Base-by-base conservation (phyloP, 2,888 invertebrate species). In the Perizoma affinitatum region DNA sequence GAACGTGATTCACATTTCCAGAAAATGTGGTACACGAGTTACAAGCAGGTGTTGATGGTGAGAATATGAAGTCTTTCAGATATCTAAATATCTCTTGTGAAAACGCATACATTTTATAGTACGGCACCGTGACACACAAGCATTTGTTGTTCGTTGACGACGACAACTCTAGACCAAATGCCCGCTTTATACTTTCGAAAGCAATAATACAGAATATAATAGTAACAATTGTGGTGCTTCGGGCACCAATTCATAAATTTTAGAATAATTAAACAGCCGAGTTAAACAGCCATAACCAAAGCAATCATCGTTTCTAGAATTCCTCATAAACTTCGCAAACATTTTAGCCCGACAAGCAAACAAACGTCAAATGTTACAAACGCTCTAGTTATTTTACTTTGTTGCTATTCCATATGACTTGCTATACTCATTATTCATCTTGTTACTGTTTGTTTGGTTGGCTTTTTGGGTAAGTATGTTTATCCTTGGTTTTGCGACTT, bases 311-410 rank as follows among this genome's bases (percentile, higher is more conserved):
- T 68, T 69, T 61, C 61, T 68, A 64, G 57, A 70, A 70, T 68
- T 65, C 46, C 64, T 71, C 70, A 72, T 73, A 67, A 75, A 76
- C 72, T 68, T 54, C 50, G 36, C 58, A 66, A 70, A 62, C 53
- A 62, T 57, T 73, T 67, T 48, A 68, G 71, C 69, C 64, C 72
- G 67, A 61, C 68, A 66, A 66, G 69, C 69, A 70, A 72, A 73
- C 69, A 73, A 66, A 68, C 63, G 63, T 63, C 70, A 66, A 70
- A 66, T 71, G 70, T 63, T 75, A 67, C 64, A 71, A 72, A 42
- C 34, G 54, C 42, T 64, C 49, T 10, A 49, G 63, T 58, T 63
- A 53, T 55, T 58, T 58, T 36, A 63, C 54, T 62, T 58, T 58
- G 63, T 50, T 47, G 54, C 46, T 40, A 51, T 54, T 54, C 34